Evolutionary conservation across 92 coral and sea anemone species (phyloP), one percentile per base, ranked within the genome.

Genomic region (Porites lobata): DNA sequence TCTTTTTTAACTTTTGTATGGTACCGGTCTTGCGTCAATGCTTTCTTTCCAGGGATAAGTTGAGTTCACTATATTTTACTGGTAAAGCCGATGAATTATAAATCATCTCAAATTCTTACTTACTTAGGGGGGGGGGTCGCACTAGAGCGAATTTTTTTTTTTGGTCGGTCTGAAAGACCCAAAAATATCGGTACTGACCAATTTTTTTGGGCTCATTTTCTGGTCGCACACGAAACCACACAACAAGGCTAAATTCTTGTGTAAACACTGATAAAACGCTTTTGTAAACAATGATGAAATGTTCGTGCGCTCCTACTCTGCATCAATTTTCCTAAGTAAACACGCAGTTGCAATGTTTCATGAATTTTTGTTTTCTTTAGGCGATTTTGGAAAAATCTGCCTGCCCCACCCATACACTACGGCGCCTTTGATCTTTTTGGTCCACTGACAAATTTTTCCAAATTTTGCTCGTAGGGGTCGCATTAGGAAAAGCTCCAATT

Each of bases 251-350:
- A 19, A 72, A 72, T 72, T 72, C 77, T 22, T 72, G 77, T 72
- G 75, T n/a, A 69, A 54, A 74, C 79, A 74, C 56, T 74, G 79
- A 74, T 74, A 74, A 50, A 74, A 74, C 80, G 80, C 80, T 56
- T 56, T 76, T 76, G 68, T 26, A 56, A 76, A 56, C 67, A 19
- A 76, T 76, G 53, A 19, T 2, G 21, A n/a, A 50, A 17, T 17
- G 9, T 76, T 19, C 18, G 47, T 76, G 47, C 24, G 24, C 24
- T 22, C 0, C 24, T 22, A 22, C 24, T 22, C 24, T 56, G 66
- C 80, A n/a, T 18, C 68, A 54, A 21, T 56, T 54, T 21, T 52
- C 80, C 57, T 54, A 54, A 24, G 29, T 9, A 69, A 76, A 76
- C 80, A 76, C 13, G 51, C 80, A 76, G 21, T 56, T 76, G 64